phyloP scores from a whole-genome alignment of 2,888 invertebrate genomes.

The Mythimna albipuncta region DNA sequence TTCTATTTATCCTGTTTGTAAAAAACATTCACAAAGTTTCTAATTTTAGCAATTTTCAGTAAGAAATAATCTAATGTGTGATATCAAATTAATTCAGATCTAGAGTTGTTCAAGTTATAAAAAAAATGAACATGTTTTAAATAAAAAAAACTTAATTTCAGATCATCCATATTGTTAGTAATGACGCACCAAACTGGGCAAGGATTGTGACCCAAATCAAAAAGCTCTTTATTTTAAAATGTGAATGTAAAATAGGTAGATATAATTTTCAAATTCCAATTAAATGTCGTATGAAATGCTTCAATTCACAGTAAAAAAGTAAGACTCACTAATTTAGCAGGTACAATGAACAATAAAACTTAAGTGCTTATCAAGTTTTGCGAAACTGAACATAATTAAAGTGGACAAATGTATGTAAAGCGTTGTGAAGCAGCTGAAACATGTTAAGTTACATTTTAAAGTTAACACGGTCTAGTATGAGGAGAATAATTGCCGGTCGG shows the following conservation, averaged over 20 bases:
- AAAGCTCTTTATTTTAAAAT: background rate
- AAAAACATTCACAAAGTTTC: background rate
- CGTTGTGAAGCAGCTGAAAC: slow-evolving; percentile 66
- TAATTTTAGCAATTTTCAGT: background rate
- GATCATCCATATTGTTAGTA: too few species aligned
- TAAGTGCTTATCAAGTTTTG: slow-evolving; percentile 56
- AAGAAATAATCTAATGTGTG: background rate
- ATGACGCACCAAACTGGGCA: background rate
- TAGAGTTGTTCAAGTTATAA: too few species aligned
- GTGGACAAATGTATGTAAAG: slow-evolving; percentile 60
- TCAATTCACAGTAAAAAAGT: slow-evolving; percentile 5
- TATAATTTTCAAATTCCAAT: background rate
- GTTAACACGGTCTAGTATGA: slow-evolving; percentile 82
- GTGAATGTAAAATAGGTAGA: too few species aligned
- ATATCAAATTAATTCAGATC: too few species aligned
- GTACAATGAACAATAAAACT: slow-evolving; percentile 54
- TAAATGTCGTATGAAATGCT: background rate
- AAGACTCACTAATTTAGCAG: slow-evolving; percentile 47
- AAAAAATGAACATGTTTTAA: too few species aligned
- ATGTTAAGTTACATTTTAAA: slow-evolving; percentile 84
- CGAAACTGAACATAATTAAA: slow-evolving; percentile 64
- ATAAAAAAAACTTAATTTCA: too few species aligned
- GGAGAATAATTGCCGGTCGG: slow-evolving; percentile 87
- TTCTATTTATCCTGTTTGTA: background rate
- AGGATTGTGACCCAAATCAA: background rate